Percentiles rank a stretch among this genome's conserved stretches.
These are phyloP conservation scores for Hedya salicella DNA, from an alignment of 2,888 invertebrate genomes.

Conservation along the genomic window DNA sequence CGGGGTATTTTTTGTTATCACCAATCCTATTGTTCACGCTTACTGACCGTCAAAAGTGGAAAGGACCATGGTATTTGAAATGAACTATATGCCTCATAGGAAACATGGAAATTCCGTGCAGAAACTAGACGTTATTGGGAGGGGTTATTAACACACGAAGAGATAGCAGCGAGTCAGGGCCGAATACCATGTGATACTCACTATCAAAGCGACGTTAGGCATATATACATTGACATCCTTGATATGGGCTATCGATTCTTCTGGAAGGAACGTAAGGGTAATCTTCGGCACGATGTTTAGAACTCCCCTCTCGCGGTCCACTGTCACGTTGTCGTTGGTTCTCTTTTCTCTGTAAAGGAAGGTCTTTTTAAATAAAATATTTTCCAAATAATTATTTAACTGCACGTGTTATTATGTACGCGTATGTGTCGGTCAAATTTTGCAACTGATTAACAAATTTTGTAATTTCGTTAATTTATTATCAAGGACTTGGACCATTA, in stretches of 20 bases:
- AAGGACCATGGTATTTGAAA: no score
- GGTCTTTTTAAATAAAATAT: not conserved
- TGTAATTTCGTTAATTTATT: no score
- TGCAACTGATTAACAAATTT: no score
- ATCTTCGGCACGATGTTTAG: conserved; percentile 87
- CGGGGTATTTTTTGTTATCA: no score
- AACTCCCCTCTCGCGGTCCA: conserved; percentile 87
- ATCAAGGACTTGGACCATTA: no score
- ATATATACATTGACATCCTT: conserved; percentile 85
- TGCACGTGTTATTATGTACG: no score
- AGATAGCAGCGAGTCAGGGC: conserved; percentile 8
- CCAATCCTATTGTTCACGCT: no score
- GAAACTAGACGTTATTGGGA: not conserved
- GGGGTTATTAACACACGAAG: not conserved
- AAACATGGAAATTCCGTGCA: no score
- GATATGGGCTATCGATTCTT: conserved; percentile 88
- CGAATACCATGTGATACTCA: conserved; percentile 71
- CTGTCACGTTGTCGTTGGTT: conserved; percentile 87
- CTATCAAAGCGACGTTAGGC: conserved; percentile 91
- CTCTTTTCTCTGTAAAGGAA: conserved; percentile 86
- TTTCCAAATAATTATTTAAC: no score
- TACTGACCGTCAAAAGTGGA: no score
- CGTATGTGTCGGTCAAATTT: no score
- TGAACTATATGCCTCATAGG: no score
- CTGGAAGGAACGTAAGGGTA: conserved; percentile 84